Evolutionary conservation across 1,140 invertebrate genomes (phyloP).

Genomic region (Amphibalanus amphitrite): DNA sequence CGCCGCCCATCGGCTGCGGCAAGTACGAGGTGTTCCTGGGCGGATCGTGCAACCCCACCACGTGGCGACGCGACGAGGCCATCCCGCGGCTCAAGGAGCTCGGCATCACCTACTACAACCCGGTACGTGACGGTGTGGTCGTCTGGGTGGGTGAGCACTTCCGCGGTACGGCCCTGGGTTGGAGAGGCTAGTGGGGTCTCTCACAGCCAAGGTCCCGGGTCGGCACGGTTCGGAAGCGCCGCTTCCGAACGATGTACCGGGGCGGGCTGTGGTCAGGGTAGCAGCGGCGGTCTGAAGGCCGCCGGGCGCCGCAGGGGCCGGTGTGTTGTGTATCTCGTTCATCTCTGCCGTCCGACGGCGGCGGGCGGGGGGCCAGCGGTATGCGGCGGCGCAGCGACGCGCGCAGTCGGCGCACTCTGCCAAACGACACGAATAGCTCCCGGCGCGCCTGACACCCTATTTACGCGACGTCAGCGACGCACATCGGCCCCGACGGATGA

Average conservation of each 20-base stretch:
- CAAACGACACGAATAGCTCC: background rate
- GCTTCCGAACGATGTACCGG: background rate
- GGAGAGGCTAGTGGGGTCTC: too few species aligned
- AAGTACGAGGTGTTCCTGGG: constrained; percentile 84
- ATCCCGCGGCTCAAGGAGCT: constrained; percentile 78
- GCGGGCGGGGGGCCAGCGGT: too few species aligned
- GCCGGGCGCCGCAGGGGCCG: too few species aligned
- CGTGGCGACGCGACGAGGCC: constrained; percentile 82
- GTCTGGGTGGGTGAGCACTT: too few species aligned
- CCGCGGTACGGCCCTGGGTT: too few species aligned
- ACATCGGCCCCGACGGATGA: too few species aligned
- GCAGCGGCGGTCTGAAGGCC: background rate
- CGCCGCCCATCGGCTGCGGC: background rate
- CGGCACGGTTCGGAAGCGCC: background rate
- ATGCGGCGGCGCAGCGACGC: too few species aligned
- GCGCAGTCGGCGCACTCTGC: too few species aligned
- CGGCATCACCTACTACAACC: constrained; percentile 91
- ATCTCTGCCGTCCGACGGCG: too few species aligned
- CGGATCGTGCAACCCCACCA: constrained; percentile 93
- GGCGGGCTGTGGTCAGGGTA: background rate
- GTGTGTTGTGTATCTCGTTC: too few species aligned
- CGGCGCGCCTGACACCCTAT: too few species aligned
- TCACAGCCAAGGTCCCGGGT: background rate
- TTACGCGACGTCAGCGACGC: too few species aligned
- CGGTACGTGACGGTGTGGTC: constrained; percentile 44